These are phyloP conservation scores for Theonella swinhoei DNA, from an alignment of 37 sponge, comb jelly and placozoan species.

Conservation along the genomic window DNA sequence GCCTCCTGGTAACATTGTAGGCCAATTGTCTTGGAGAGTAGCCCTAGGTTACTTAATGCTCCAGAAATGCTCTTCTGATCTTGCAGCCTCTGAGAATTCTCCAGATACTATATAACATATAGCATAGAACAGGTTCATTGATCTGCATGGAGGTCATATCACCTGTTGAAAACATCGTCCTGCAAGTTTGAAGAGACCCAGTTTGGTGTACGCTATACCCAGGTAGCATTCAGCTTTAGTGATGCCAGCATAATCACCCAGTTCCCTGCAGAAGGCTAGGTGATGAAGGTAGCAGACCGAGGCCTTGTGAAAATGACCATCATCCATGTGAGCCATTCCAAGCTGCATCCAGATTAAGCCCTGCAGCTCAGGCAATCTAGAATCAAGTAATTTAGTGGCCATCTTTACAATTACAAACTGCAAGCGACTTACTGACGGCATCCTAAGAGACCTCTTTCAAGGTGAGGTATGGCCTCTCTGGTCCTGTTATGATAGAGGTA, in stretches of 20 bases:
- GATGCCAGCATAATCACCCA: constrained; percentile 60
- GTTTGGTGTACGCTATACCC: constrained; percentile 64
- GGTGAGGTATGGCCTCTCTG: constrained; percentile 55
- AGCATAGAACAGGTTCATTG: constrained; percentile 36
- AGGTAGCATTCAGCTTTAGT: constrained; percentile 75
- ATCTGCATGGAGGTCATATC: constrained; percentile 24
- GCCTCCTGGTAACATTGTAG: constrained; percentile 23
- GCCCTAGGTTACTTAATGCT: constrained; percentile 74
- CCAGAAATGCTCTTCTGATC: constrained; percentile 51
- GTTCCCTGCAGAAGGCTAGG: constrained; percentile 70
- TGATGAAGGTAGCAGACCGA: constrained; percentile 66
- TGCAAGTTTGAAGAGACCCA: constrained; percentile 65
- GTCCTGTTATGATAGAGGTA: too few species aligned
- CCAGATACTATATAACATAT: constrained; percentile 76
- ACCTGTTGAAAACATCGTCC: not conserved
- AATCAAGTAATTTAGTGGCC: too few species aligned
- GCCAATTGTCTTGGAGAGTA: constrained; percentile 59
- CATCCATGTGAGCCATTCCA: constrained; percentile 56
- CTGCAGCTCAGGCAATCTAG: constrained; percentile 57
- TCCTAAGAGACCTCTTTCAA: constrained; percentile 41
- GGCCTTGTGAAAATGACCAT: constrained; percentile 62
- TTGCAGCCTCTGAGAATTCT: constrained; percentile 30
- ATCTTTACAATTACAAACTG: too few species aligned
- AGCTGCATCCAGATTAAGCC: constrained; percentile 57
- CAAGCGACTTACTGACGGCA: too few species aligned